A percentile compares a stretch with the other conserved stretches of the same genome.
phyloP scores from a whole-genome alignment of 30 jellyfish, hydroid and myxozoan species.

The Pelagia noctiluca region DNA sequence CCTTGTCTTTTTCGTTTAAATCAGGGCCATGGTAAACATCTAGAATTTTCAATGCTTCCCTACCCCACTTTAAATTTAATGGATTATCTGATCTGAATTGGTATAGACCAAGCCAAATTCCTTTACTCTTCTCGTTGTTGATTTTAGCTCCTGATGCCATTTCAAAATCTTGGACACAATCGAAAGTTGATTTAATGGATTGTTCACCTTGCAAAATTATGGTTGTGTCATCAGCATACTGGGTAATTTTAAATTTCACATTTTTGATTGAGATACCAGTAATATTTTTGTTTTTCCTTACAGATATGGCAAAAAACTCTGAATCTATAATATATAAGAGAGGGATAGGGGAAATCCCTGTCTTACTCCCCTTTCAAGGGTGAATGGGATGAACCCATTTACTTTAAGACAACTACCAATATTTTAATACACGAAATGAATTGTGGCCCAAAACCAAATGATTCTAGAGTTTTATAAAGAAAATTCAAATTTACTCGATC shows the following conservation, averaged over 20 bases:
- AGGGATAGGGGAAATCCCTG: slow-evolving; percentile 4
- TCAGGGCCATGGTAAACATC: background rate
- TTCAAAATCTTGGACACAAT: background rate
- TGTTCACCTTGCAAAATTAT: slow-evolving; percentile 13
- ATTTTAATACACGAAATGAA: slow-evolving; percentile 16
- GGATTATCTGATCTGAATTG: background rate
- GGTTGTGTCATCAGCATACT: slow-evolving; percentile 22
- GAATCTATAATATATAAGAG: background rate
- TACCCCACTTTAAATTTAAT: background rate
- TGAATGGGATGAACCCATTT: slow-evolving; percentile 22
- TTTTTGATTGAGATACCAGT: background rate
- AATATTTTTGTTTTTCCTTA: background rate
- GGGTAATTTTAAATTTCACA: background rate
- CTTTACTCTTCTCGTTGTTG: slow-evolving; percentile 5
- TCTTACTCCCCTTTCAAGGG: background rate
- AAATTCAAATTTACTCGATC: slow-evolving; percentile 18
- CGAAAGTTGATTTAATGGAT: background rate
- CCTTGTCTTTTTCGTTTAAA: background rate
- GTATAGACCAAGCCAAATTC: background rate
- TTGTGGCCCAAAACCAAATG: slow-evolving; percentile 32
- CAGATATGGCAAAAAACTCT: background rate
- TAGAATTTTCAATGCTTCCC: background rate
- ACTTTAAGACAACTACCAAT: slow-evolving; percentile 27
- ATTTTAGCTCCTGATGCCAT: slow-evolving; percentile 25
- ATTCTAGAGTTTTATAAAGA: background rate